These are phyloP conservation scores for Bungarus multicinctus DNA, from an alignment of 2,113 vertebrate species.

Conservation along the genomic window DNA sequence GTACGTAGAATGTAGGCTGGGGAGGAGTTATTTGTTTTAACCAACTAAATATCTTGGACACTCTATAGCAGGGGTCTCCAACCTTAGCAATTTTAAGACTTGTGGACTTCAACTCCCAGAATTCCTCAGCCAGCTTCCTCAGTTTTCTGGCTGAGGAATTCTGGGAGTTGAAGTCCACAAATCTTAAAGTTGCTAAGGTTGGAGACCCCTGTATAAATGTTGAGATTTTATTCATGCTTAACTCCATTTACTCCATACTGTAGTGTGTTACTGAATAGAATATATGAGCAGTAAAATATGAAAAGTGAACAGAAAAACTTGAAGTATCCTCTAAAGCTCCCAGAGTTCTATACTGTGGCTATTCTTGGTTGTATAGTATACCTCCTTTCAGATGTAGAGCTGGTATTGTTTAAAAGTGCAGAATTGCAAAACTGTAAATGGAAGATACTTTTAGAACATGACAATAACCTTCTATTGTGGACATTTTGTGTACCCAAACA, in stretches of 20 bases:
- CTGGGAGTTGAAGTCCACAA: too few relatives aligned
- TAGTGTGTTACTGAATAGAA: neutral
- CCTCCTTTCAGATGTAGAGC: neutral
- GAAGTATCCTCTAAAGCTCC: neutral
- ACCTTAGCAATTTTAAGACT: too few relatives aligned
- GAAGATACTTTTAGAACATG: neutral
- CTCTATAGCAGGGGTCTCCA: too few relatives aligned
- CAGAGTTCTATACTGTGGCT: neutral
- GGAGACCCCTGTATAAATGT: too few relatives aligned
- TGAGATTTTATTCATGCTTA: neutral
- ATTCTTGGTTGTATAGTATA: too few relatives aligned
- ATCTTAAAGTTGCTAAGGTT: too few relatives aligned
- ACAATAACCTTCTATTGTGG: neutral
- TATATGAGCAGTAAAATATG: neutral
- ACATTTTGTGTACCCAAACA: neutral
- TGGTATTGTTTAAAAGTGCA: neutral
- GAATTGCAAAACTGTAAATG: neutral
- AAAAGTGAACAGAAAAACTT: neutral
- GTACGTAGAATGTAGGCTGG: neutral
- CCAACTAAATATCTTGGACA: neutral
- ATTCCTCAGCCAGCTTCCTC: too few relatives aligned
- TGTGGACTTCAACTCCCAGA: too few relatives aligned
- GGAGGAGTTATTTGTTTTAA: neutral
- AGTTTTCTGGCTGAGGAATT: too few relatives aligned
- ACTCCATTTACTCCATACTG: neutral